phyloP scores from a whole-genome alignment of 2,888 invertebrate genomes.

The Hirudinaria manillensis region DNA sequence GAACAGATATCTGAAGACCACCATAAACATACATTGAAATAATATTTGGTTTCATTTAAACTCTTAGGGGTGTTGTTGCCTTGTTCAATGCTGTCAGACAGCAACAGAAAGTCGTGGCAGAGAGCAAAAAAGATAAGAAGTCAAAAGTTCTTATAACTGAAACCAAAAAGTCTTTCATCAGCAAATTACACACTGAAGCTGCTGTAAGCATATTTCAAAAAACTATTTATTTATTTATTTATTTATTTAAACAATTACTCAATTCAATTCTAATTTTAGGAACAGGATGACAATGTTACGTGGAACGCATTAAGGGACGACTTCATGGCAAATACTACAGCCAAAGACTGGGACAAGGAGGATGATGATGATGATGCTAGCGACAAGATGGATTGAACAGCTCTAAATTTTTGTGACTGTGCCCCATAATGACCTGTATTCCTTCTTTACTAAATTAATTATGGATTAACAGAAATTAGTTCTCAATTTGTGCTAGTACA shows the following conservation, averaged over 20 bases:
- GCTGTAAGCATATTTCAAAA: too few relatives aligned
- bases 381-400: too few relatives aligned
- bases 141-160: conserved; percentile 18
- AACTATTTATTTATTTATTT: too few relatives aligned
- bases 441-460: too few relatives aligned
- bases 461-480: too few relatives aligned
- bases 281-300: background rate
- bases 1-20: too few relatives aligned
- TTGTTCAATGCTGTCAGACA: conserved; percentile 81
- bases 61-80: conserved; percentile 75
- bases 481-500: too few relatives aligned
- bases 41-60: background rate
- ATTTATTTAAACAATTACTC: background rate
- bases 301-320: conserved; percentile 1
- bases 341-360: conserved; percentile 2
- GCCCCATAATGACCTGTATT: too few relatives aligned
- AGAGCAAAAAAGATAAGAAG: conserved; percentile 22
- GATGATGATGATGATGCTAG: background rate
- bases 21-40: background rate
- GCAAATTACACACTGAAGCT: background rate
- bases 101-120: conserved; percentile 70
- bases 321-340: background rate
- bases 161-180: background rate
- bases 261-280: background rate
- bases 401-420: too few relatives aligned